Conservation (phyloP, 2,797 vertebrate species). For the Champsocephalus gunnari region DNA sequence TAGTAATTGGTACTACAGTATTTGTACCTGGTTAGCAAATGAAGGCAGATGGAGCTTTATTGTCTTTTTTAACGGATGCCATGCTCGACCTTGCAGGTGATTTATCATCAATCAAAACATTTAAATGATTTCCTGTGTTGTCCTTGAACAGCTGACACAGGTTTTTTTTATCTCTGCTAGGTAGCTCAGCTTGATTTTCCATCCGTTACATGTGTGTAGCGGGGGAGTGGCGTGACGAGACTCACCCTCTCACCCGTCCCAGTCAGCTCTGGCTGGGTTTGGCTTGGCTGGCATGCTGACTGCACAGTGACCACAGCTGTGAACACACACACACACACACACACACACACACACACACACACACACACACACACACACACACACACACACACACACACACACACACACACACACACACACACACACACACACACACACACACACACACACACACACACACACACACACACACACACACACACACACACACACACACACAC, state of each 20-base stretch:
- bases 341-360: constrained; percentile 30
- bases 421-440: too few species aligned
- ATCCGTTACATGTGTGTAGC: constrained; percentile 32
- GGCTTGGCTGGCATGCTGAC: constrained; percentile 57
- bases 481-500: too few species aligned
- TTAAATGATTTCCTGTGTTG: constrained; percentile 33
- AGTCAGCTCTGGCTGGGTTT: constrained; percentile 59
- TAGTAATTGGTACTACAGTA: neutral
- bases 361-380: too few species aligned
- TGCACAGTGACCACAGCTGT: constrained; percentile 74
- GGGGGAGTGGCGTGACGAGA: constrained; percentile 54
- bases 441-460: too few species aligned
- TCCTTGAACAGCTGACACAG: constrained; percentile 50
- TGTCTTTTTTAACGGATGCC: constrained; percentile 5
- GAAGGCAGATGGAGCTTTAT: neutral
- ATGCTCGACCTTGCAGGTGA: constrained; percentile 13
- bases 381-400: too few species aligned
- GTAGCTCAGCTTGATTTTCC: constrained; percentile 60
- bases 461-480: too few species aligned
- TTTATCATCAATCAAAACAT: constrained; percentile 21
- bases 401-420: too few species aligned
- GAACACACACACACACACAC: neutral
- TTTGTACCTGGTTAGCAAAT: constrained; percentile 2
- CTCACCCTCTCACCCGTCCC: constrained; percentile 66
- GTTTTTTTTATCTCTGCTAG: constrained; percentile 22